These are phyloP conservation scores for Pantherophis guttatus DNA, from an alignment of 2,113 vertebrate genomes.

Conservation along the genomic window DNA sequence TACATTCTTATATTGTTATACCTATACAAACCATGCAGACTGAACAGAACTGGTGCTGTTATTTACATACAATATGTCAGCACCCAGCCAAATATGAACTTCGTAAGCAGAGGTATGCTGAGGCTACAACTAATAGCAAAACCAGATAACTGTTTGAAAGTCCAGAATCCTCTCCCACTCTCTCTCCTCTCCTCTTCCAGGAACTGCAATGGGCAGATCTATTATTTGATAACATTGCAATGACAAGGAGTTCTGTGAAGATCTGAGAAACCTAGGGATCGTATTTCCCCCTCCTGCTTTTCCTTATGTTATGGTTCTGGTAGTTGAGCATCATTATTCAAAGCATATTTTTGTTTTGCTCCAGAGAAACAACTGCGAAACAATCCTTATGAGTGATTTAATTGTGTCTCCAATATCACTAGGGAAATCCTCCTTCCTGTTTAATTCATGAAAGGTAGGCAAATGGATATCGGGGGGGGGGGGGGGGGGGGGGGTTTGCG, in stretches of 20 bases:
- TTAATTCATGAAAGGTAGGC: too few species aligned
- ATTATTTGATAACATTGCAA: not conserved
- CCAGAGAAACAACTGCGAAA: not conserved
- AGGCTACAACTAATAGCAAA: not conserved
- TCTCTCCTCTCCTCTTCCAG: not conserved
- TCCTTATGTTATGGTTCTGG: not conserved
- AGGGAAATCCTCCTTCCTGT: not conserved
- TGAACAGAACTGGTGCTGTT: not conserved
- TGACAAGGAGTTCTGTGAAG: not conserved
- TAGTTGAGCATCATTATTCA: not conserved
- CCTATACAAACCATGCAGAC: not conserved
- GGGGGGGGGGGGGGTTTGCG: too few species aligned
- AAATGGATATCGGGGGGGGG: not conserved
- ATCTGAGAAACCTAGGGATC: not conserved
- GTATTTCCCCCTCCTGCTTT: not conserved
- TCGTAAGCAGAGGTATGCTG: not conserved
- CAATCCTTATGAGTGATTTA: not conserved
- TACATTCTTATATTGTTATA: not conserved
- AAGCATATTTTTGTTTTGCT: not conserved
- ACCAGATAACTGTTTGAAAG: not conserved
- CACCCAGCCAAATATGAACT: not conserved
- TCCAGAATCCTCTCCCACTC: not conserved
- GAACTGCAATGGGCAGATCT: not conserved
- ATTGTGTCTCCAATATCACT: not conserved
- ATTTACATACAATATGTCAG: not conserved